A percentile compares a stretch with the other conserved stretches of the same genome.
Conservation (phyloP, 2,888 invertebrate genomes). For the Dyspetes luteomarginatus region DNA sequence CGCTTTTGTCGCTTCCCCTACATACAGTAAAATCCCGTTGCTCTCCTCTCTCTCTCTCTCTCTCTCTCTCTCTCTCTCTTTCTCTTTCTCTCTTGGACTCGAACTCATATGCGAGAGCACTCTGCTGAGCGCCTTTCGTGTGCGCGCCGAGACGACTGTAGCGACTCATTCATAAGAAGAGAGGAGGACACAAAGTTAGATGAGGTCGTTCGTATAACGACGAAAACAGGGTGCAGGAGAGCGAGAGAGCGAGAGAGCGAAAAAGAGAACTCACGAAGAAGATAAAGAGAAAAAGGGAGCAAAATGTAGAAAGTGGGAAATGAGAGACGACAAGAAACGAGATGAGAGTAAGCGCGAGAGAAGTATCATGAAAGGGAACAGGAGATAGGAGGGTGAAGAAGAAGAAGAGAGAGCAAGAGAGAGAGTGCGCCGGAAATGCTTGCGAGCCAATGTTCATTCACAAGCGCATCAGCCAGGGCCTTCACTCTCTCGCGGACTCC, state of each 20-base stretch:
- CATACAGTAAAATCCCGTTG: constrained; percentile 29
- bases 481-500: constrained; percentile 64
- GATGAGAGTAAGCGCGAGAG: constrained; percentile 29
- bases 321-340: constrained; percentile 9
- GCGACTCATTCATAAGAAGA: constrained; percentile 82
- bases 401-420: constrained; percentile 38
- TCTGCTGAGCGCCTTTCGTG: constrained; percentile 16
- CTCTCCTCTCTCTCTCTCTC: constrained; percentile 26
- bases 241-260: constrained; percentile 52
- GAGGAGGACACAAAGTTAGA: constrained; percentile 71
- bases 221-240: constrained; percentile 39
- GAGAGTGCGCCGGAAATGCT: constrained; percentile 81
- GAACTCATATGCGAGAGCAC: constrained; percentile 23
- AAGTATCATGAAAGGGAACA: constrained; percentile 36
- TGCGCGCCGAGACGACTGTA: constrained; percentile 56
- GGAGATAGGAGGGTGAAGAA: constrained; percentile 20
- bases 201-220: constrained; percentile 52
- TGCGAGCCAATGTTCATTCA: constrained; percentile 83
- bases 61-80: constrained; percentile 19
- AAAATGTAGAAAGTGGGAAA: constrained; percentile 68
- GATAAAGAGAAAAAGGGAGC: constrained; percentile 21
- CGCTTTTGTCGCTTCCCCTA: constrained; percentile 52
- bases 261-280: constrained; percentile 77
- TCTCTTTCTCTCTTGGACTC: constrained; percentile 5
- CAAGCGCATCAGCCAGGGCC: constrained; percentile 72